Evolutionary conservation across 2,888 invertebrate genomes (phyloP).

Genomic region (Linyphia triangularis): DNA sequence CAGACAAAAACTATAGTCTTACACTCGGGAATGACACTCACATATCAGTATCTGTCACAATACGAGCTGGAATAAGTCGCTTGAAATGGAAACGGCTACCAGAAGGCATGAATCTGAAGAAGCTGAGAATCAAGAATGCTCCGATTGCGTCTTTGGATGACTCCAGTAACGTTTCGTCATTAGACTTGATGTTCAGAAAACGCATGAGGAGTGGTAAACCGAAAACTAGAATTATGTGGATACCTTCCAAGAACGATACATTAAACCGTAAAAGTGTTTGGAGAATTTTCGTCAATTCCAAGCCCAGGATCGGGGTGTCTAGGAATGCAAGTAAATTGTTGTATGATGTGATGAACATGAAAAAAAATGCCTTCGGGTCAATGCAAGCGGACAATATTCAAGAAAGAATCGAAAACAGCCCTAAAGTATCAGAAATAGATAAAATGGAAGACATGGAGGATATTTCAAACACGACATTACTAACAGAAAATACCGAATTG

Average conservation of each 20-base stretch:
- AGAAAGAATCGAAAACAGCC: background rate
- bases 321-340: background rate
- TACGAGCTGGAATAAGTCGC: slow-evolving; percentile 46
- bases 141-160: background rate
- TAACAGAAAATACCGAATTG: background rate
- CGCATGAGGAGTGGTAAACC: background rate
- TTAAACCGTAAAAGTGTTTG: slow-evolving; percentile 32
- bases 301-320: background rate
- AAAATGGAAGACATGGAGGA: background rate
- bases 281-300: slow-evolving; percentile 38
- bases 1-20: background rate
- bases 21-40: slow-evolving; percentile 33
- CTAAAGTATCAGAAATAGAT: background rate
- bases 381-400: background rate
- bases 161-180: background rate
- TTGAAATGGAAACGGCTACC: slow-evolving; percentile 54
- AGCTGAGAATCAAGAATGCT: background rate
- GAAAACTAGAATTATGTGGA: slow-evolving; percentile 63
- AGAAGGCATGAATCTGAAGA: slow-evolving; percentile 11
- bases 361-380: too few relatives aligned
- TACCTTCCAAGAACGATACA: slow-evolving; percentile 23
- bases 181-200: slow-evolving; percentile 17
- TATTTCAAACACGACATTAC: background rate
- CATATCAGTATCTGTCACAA: slow-evolving; percentile 59
- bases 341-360: background rate